phyloP scores from a whole-genome alignment of 2,797 vertebrate species.

The Platalea minor region DNA sequence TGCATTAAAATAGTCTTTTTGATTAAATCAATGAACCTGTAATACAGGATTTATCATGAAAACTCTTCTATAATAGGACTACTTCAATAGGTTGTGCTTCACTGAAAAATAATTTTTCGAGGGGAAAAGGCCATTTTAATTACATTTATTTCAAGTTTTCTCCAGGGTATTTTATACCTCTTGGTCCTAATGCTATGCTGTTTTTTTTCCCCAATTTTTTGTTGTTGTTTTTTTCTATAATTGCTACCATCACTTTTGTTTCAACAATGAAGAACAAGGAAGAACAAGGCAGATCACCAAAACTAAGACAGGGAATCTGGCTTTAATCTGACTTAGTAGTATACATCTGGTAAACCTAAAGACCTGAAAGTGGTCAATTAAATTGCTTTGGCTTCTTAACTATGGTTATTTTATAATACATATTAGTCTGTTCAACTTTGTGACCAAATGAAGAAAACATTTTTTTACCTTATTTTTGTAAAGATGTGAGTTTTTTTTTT shows the following conservation, averaged over 20 bases:
- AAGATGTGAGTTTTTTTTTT: accelerated
- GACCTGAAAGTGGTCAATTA: not conserved
- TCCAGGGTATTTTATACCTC: not conserved
- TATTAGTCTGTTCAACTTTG: not conserved
- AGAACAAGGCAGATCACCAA: not conserved
- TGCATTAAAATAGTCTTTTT: not conserved
- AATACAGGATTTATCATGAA: not conserved
- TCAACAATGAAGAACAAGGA: not conserved
- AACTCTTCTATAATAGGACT: not conserved
- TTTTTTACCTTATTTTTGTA: not conserved
- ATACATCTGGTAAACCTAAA: not conserved
- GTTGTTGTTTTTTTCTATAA: not conserved
- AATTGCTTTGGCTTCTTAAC: not conserved
- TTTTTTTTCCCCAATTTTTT: accelerated
- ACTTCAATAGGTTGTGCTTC: not conserved
- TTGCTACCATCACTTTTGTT: not conserved
- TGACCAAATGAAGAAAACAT: not conserved
- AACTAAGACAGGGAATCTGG: not conserved
- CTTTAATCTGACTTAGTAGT: not conserved
- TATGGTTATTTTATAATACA: not conserved
- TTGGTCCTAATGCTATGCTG: not conserved
- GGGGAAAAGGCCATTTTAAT: not conserved
- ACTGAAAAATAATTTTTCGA: not conserved
- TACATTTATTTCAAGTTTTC: not conserved
- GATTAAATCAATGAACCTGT: not conserved